Base-by-base conservation (phyloP, 2,888 invertebrate genomes). In the Limenitis camilla region DNA sequence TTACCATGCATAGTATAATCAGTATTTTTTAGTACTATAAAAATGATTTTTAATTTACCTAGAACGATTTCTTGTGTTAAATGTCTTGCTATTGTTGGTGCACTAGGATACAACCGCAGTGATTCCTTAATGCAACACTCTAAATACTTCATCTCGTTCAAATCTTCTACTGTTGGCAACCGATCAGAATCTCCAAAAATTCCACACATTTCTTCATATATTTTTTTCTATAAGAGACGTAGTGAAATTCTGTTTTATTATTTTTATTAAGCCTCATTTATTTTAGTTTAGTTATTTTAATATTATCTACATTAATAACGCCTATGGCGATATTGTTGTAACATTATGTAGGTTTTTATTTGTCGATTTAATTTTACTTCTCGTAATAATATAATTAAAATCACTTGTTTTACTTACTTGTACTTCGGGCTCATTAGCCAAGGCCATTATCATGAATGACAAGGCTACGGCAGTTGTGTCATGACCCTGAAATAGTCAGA, bases 111-210 rank as follows among this genome's bases (percentile, higher is more conserved):
- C 7, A 92, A 64, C 41, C 92, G 76, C 32, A 92, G 68, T 0
- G 91, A 84, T 69, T 92, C 92, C 66, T 92, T 92, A 48, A 92
- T 90, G 59, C 91, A 92, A 61, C 90, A 90, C 59, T 92, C 92
- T 58, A 92, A 77, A 65, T 92, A 92, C 58, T 88, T 87, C 89
- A 92, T 89, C 39, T 89, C 59, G 33, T 58, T 77, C 5, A 92
- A 70, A 55, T 90, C 89, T 29, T 87, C 84, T 66, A 88, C 88
- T 0, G 91, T 91, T 1, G 89, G 89, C 1, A 88, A 83, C 41
- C 91, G 81, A 61, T 89, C 86, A 9, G 90, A 89, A 62, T 90
- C 88, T 0, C 90, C 90, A 63, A 92, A 92, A 62, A 91, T 89
- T n/a, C 28, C 27, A 10, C 38, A 30, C 40, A 54, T 49, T 53